Base-by-base conservation (phyloP, 2,113 vertebrate species). In the Pedionomus torquatus region DNA sequence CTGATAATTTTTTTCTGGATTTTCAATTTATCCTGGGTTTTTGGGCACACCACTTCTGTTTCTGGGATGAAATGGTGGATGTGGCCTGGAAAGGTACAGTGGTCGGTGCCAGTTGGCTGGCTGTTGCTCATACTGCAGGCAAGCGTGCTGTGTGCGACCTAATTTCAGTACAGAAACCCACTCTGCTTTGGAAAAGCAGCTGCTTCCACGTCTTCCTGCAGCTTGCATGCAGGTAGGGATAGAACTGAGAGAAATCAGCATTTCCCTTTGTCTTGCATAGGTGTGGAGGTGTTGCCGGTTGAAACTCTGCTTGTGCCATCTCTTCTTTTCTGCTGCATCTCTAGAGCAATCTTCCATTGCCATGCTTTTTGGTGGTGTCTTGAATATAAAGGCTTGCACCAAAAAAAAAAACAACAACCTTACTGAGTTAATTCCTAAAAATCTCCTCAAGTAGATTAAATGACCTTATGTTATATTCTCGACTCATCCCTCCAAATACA, bases 401-500 rank as follows among this genome's bases (percentile, higher is more conserved):
- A 69, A 61, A 41, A 90, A 87, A 17, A 44, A 44, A 17, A 44
- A 13, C 43, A 43, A 43, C 41, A 44, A 16, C 46, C 46, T 37
- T 87, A 58, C 5, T 7, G 35, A 85, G 30, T 94, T 96, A 87
- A 94, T 95, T 76, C 49, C 63, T 85, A 37, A 79, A 92, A 87
- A 61, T 72, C n/a, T 85, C 16, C 65, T 76, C 19, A 24, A 46
- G 58, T 52, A 69, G 70, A 72, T 87, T 82, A 94, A 85, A 54
- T 72, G 9, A 83, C 41, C 49, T 83, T 69, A 44, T 15, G 13
- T 80, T 74, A 20, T 49, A 61, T 91, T 84, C 49, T 61, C 17
- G 18, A 52, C 37, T 82, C 19, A 58, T 89, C 35, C 49, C 41
- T 92, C 61, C 78, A 81, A 95, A 79, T 52, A 57, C 65, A 46